Evolutionary conservation across 2,888 invertebrate genomes (phyloP).

Genomic region (Euplexia lucipara): DNA sequence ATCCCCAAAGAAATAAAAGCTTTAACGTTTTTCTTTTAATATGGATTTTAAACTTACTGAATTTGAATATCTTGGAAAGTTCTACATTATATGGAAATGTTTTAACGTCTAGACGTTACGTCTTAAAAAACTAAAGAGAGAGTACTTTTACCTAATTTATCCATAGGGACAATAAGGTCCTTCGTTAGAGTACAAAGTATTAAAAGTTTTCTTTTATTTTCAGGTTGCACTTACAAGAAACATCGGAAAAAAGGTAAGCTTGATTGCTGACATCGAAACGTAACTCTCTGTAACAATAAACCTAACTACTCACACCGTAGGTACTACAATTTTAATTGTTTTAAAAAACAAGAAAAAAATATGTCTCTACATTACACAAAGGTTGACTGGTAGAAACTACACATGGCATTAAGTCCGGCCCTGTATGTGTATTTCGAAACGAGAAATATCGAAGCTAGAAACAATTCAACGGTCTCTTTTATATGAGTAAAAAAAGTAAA

Average conservation of each 20-base stretch:
- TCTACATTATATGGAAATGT: slow-evolving; percentile 21
- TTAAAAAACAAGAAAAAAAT: no score
- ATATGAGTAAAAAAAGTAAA: not conserved
- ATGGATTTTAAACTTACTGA: slow-evolving; percentile 31
- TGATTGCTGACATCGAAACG: not conserved
- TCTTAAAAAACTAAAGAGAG: not conserved
- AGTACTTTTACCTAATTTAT: not conserved
- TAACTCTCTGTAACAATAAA: no score
- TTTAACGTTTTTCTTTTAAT: slow-evolving; percentile 14
- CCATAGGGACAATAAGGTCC: not conserved
- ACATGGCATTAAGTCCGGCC: no score
- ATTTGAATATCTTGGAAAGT: slow-evolving; percentile 34
- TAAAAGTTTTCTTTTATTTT: slow-evolving; percentile 8
- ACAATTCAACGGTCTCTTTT: not conserved
- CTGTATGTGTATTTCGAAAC: not conserved
- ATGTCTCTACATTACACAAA: no score
- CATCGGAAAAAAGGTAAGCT: slow-evolving; percentile 2
- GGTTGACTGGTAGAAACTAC: no score
- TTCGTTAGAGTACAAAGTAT: not conserved
- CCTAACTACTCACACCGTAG: not conserved
- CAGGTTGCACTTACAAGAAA: not conserved
- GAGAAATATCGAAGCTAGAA: slow-evolving; percentile 3
- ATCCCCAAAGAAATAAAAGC: slow-evolving; percentile 19
- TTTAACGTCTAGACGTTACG: slow-evolving; percentile 15
- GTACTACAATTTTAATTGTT: not conserved